Base-by-base conservation (phyloP, 2,113 vertebrate species). In the Cephalophus harveyi region DNA sequence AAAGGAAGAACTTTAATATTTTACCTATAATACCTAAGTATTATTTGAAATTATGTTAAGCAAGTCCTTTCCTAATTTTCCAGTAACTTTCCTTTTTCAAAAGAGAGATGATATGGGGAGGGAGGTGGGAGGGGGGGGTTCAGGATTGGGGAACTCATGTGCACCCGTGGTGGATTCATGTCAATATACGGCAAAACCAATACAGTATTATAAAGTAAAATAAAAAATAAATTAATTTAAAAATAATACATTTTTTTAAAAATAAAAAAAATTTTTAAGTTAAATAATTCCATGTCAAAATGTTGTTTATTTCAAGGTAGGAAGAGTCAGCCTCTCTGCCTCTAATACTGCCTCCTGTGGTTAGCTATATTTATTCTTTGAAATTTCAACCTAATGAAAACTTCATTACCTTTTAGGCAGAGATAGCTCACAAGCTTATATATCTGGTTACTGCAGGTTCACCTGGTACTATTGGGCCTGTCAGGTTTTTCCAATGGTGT, bases 371-470 rank as follows among this genome's bases (percentile, higher is more conserved):
- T 50, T 91, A 79, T 25, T 89, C 92, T 82, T 83, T 94, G 89
- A 96, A 93, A 96, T 92, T 62, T 82, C 87, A 91, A 40, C 60
- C 79, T 36, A 46, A 30, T 79, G 55, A 97, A 97, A 87, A 64
- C 60, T 62, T 85, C 57, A 84, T 74, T 54, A 43, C 92, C 76
- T 89, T 94, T 62, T 52, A 94, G 25, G 52, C 14, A 89, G 19
- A 81, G 33, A 83, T 3, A 43, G 48, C 84, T 94, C 52, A 86
- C 81, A 89, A 85, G 79, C 40, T 89, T 48, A 74, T 19, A 1
- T 89, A 97, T 96, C 91, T 27, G 28, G 93, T 97, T 97, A 97
- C 96, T 64, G 83, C 40, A 48, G 46, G 91, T 62, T 98, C 89
- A 92, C 46, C 52, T 93, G 64, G 36, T 96, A 83, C 54, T 93